Percentiles rank a stretch among this genome's conserved stretches.
phyloP scores from a whole-genome alignment of 2,888 invertebrate genomes.

The Calameuta idolon region DNA sequence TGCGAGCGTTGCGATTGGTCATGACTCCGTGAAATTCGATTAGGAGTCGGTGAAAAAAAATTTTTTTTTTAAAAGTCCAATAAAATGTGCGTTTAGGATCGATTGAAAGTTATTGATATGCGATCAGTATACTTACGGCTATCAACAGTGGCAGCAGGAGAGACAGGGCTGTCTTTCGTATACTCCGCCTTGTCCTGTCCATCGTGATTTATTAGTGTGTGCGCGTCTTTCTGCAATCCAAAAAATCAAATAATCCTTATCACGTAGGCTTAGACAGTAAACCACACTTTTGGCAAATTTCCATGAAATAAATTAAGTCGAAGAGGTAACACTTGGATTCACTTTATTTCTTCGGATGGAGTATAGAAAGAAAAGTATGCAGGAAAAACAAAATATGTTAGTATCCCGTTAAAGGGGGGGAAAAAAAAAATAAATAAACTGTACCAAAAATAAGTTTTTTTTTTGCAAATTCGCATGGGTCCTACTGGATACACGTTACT shows the following conservation, averaged over 20 bases:
- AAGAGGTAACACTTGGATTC: background rate
- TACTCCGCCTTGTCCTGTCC: constrained; percentile 64
- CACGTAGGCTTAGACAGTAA: constrained; percentile 4
- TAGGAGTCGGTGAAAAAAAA: background rate
- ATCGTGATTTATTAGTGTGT: constrained; percentile 39
- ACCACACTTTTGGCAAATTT: constrained; percentile 4
- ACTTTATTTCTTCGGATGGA: background rate
- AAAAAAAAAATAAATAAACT: background rate
- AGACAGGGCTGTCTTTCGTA: constrained; percentile 57
- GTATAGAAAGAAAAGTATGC: background rate
- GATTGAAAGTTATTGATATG: background rate
- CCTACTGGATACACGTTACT: constrained; percentile 13
- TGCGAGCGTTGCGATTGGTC: background rate
- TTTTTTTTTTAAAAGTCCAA: background rate
- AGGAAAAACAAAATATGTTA: background rate
- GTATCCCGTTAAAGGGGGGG: background rate
- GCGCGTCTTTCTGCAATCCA: constrained; percentile 36
- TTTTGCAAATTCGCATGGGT: background rate
- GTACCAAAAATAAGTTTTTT: background rate
- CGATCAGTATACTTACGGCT: constrained; percentile 54
- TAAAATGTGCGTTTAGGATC: background rate
- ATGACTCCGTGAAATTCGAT: background rate
- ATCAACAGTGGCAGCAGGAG: constrained; percentile 57
- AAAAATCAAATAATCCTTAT: constrained; percentile 22
- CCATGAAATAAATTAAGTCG: background rate